Conservation (phyloP, 2,113 vertebrate species). For the Campylomormyrus tamandua region DNA sequence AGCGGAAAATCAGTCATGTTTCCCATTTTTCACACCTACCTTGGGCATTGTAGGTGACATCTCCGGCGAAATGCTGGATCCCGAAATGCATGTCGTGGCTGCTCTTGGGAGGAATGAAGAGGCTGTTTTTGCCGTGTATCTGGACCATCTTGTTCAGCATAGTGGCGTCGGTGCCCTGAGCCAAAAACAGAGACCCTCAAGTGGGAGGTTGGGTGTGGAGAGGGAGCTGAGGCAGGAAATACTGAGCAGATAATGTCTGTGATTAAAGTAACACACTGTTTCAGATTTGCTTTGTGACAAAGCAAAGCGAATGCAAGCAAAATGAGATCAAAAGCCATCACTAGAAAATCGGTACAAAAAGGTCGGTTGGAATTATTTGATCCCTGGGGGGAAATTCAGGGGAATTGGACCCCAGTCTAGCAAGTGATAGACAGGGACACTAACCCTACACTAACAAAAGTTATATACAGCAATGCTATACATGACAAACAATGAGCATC, state of each 20-base stretch:
- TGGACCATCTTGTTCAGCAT: constrained; percentile 79
- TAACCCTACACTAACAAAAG: neutral
- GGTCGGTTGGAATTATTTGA: neutral
- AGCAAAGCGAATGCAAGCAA: neutral
- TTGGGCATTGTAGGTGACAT: constrained; percentile 79
- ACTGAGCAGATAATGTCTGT: neutral
- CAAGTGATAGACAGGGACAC: neutral
- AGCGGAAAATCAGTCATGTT: neutral
- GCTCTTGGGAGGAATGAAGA: constrained; percentile 78
- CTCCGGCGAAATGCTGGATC: constrained; percentile 83
- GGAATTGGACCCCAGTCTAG: neutral
- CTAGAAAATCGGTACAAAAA: neutral
- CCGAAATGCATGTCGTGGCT: constrained; percentile 78
- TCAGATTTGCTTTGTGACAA: neutral
- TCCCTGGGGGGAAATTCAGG: neutral
- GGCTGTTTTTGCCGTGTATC: constrained; percentile 64
- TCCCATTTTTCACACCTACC: constrained; percentile 52
- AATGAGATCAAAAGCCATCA: neutral
- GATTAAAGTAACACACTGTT: neutral
- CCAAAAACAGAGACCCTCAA: neutral
- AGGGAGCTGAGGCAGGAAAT: neutral
- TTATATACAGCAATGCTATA: neutral
- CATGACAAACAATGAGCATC: neutral
- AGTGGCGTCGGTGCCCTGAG: constrained; percentile 82
- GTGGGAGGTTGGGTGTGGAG: neutral